Evolutionary conservation across 2,797 vertebrate genomes (phyloP).

Genomic region (Gymnopithys bicolor): DNA sequence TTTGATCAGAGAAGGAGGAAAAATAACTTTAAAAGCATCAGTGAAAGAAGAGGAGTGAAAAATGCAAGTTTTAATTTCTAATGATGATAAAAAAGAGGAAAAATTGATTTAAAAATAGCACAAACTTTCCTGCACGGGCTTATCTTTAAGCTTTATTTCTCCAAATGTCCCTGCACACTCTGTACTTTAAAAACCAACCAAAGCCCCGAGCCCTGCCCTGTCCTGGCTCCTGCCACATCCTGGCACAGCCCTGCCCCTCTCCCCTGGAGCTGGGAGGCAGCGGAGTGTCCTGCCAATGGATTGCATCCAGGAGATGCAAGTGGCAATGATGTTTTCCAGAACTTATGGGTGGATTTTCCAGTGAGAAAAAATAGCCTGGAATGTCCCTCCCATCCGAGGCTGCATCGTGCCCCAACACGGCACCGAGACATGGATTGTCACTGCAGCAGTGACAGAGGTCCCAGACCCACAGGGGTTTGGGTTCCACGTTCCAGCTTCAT

Average conservation of each 20-base stretch:
- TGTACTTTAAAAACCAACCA: not conserved
- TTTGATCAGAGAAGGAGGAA: not conserved
- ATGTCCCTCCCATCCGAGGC: not conserved
- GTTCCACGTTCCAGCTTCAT: not conserved
- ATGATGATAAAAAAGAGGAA: not conserved
- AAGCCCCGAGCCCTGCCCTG: not conserved
- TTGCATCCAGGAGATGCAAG: slow-evolving; percentile 21
- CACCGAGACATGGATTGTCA: not conserved
- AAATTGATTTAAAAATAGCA: not conserved
- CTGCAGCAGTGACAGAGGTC: not conserved
- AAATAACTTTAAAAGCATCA: not conserved
- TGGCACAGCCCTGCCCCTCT: not conserved
- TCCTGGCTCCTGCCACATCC: not conserved
- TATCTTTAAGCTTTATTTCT: not conserved
- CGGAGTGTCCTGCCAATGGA: not conserved
- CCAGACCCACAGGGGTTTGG: not conserved
- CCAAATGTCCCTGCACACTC: not conserved
- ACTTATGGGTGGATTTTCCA: not conserved
- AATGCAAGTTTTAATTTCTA: not conserved
- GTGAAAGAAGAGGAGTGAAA: not conserved
- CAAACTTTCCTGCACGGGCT: not conserved
- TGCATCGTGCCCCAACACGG: rapidly evolving
- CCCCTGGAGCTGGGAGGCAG: not conserved
- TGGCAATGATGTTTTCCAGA: slow-evolving; percentile 21
- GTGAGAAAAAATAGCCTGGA: not conserved